Base-by-base conservation (phyloP, 2,113 vertebrate species). In the Spheniscus mendiculus region DNA sequence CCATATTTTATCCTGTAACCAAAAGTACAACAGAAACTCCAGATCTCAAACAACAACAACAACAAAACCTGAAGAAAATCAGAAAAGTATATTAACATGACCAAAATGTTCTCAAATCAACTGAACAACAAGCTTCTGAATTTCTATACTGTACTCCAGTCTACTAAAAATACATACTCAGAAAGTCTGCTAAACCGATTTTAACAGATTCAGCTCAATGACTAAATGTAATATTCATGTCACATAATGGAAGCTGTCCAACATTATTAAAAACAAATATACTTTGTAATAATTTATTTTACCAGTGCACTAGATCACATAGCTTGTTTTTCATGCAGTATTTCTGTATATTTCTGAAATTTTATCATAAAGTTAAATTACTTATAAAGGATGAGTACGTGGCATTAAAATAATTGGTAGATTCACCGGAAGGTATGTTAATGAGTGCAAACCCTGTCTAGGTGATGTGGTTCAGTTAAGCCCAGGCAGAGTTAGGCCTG, bases 201-300 rank as follows among this genome's bases (percentile, higher is more conserved):
- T 82, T 77, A 97, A 87, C 52, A 95, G 44, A 81, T 77, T 90
- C 69, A 50, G n/a, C 69, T 87, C 61, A 93, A 84, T 8, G 34
- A 86, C 50, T 71, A 45, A 50, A 80, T 55, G 58, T 74, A 83
- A 87, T 58, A 86, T 92, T 93, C n/a, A n/a, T 90, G 59, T 90
- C 76, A 77, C 50, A 66, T 67, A 93, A 70, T 70, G n/a, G 71
- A 93, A 93, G 26, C 45, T 81, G 63, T 58, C 67, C 38, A 92
- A 73, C 30, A 53, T 86, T 93, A 93, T 78, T 92, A 93, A 94
- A 93, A 95, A 73, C 62, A 95, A 90, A 94, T 86, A 90, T 34
- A 77, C n/a, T 93, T 58, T 38, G 29, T 66, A 77, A 66, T 83
- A 53, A 69, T 93, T 93, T 95, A 69, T 83, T 93, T 92, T 93